A percentile compares a stretch with the other conserved stretches of the same genome.
phyloP scores from a whole-genome alignment of 1,140 invertebrate genomes.

The Orchesella cincta region DNA sequence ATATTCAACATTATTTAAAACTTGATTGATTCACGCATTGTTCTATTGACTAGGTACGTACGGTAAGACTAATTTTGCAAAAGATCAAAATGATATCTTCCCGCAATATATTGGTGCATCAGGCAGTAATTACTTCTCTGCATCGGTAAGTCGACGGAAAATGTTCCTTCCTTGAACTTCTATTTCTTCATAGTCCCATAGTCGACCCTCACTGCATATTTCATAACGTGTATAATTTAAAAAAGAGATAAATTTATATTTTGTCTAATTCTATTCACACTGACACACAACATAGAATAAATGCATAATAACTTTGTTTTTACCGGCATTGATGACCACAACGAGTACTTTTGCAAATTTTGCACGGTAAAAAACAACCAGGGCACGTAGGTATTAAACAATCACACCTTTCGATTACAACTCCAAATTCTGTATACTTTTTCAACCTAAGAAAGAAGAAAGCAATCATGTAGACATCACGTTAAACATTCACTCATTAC shows the following conservation, averaged over 20 bases:
- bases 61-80: no score
- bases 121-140: no score
- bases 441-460: neutral
- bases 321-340: slow-evolving; percentile 48
- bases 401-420: slow-evolving; percentile 40
- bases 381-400: slow-evolving; percentile 40
- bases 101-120: no score
- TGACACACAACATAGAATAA: no score
- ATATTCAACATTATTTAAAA: no score
- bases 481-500: neutral
- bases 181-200: slow-evolving; percentile 41
- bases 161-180: slow-evolving; percentile 35
- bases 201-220: slow-evolving; percentile 30
- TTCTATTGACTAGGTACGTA: no score
- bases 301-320: neutral
- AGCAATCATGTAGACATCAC: no score
- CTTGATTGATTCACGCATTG: no score
- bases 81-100: no score
- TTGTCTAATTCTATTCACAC: no score
- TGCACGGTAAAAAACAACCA: slow-evolving; percentile 48
- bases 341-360: slow-evolving; percentile 30
- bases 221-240: slow-evolving; percentile 8
- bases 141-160: neutral
- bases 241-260: neutral
- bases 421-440: slow-evolving; percentile 28